Evolutionary conservation across 2,113 vertebrate species (phyloP).

Genomic region (Crypturellus undulatus): DNA sequence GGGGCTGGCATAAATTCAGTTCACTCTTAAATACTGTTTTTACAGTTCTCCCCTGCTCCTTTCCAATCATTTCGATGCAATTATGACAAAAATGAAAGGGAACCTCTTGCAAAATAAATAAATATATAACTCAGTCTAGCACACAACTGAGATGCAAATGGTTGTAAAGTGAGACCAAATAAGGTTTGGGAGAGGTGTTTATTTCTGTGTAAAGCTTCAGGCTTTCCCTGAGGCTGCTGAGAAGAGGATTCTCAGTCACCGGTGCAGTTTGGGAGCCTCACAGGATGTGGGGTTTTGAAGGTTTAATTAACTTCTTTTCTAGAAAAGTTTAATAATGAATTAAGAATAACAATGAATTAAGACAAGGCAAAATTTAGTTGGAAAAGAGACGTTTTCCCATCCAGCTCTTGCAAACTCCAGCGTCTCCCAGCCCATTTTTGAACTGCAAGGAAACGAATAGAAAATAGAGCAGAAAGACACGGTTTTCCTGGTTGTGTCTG

Average conservation of each 20-base stretch:
- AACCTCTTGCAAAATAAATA: conserved; percentile 14
- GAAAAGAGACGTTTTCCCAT: not conserved
- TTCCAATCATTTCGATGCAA: conserved; percentile 61
- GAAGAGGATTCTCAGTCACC: not conserved
- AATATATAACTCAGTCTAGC: conserved; percentile 20
- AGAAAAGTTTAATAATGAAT: not conserved
- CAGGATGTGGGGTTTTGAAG: not conserved
- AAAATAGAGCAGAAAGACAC: not conserved
- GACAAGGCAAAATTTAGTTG: not conserved
- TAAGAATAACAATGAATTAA: not conserved
- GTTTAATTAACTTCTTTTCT: not conserved
- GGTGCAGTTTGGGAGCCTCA: not conserved
- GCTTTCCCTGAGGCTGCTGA: not conserved
- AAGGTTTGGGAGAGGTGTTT: not conserved
- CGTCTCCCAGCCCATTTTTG: not conserved
- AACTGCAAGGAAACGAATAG: not conserved
- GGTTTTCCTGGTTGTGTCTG: not conserved
- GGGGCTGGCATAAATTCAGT: conserved; percentile 15
- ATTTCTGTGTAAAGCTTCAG: not conserved
- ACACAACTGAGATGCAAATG: conserved; percentile 25
- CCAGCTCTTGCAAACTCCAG: not conserved
- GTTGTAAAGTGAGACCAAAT: conserved; percentile 6
- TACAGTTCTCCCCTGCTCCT: conserved; percentile 6
- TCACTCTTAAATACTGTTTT: conserved; percentile 54
- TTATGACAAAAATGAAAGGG: not conserved